Base-by-base conservation (phyloP, 2,888 invertebrate genomes). In the Hemicrepidius hirtus region DNA sequence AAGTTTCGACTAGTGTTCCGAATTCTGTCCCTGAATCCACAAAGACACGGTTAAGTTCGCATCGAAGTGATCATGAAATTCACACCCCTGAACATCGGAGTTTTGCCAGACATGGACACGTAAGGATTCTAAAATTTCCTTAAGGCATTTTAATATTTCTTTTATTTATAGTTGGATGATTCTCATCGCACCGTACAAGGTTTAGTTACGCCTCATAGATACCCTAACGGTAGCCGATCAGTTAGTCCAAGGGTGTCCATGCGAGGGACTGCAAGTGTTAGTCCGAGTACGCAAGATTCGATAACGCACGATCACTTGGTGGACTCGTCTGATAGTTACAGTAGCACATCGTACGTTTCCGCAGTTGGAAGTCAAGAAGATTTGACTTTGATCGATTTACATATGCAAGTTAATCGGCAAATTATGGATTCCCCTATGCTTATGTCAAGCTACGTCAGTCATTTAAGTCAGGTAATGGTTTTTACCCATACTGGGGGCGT, bases 321-420 rank as follows among this genome's bases (percentile, higher is more conserved):
- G 21, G 85, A 85, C 0, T 94, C 94, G 12, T 94, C 94, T 0
- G 95, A 95, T 81, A 95, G 95, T 0, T 90, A 95, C 16, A 95
- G 95, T 0, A 95, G 94, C 24, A 95, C 93, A 0, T 95, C 95
- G 0, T 95, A 95, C 80, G 95, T 94, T 79, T 97, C 97, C 0
- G 97, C 97, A 2, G 93, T 96, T 77, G 97, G 96, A 0, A 97
- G 96, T 10, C 97, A 97, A 85, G 97, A 97, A 86, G 97, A 97
- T 83, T 92, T 96, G 86, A 96, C 96, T 0, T 86, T 97, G 66
- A 96, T 98, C 0, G 97, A 98, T 86, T 89, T 98, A 13, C 97
- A 97, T 82, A 95, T 96, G 92, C 98, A 98, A 88, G 93, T 97
- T 24, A 92, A 87, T 72, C 90, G 92, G 72, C 95, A 97, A 0